Base-by-base conservation (phyloP, 2,888 invertebrate genomes). In the Anthophora plumipes region DNA sequence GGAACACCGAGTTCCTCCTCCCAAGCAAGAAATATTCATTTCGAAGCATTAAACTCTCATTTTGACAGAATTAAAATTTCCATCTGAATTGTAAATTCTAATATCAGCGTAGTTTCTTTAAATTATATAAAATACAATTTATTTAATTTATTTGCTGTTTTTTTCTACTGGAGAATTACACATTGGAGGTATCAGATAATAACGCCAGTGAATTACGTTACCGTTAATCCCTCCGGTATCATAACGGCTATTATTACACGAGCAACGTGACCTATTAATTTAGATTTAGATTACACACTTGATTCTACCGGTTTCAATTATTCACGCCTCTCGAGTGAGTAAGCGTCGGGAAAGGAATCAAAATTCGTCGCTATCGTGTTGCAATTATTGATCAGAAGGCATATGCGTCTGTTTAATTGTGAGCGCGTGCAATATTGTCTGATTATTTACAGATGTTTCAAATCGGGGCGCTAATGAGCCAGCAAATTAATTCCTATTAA, bases 181-280 rank as follows among this genome's bases (percentile, higher is more conserved):
- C 41, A 54, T 39, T 8, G 55, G 54, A 67, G 70, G 39, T 57
- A 48, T 80, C 81, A 76, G 78, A 77, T 46, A 66, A 59, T 1
- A 11, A 11, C 12, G 66, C 52, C 63, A 68, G 54, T 64, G 52
- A 57, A 76, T 78, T 78, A 48, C 46, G 31, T 43, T 8, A 46
- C 39, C 43, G 20, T 4, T 57, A 61, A 76, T 69, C 78, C 67
- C 60, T 9, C n/a, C 72, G 69, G 74, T 80, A 80, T 77, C 79
- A 78, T 85, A 79, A 74, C 78, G 80, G 69, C 81, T 78, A 80
- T 86, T 83, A 87, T 87, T 82, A 75, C 81, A 25, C 12, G 37
- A 52, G 68, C 86, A 82, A 85, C 79, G 83, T 80, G 86, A 82
- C 82, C 86, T 83, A 86, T 86, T 88, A 87, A 89, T 88, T 88